phyloP scores from a whole-genome alignment of 2,888 invertebrate species.

The Galerucella calmariensis region DNA sequence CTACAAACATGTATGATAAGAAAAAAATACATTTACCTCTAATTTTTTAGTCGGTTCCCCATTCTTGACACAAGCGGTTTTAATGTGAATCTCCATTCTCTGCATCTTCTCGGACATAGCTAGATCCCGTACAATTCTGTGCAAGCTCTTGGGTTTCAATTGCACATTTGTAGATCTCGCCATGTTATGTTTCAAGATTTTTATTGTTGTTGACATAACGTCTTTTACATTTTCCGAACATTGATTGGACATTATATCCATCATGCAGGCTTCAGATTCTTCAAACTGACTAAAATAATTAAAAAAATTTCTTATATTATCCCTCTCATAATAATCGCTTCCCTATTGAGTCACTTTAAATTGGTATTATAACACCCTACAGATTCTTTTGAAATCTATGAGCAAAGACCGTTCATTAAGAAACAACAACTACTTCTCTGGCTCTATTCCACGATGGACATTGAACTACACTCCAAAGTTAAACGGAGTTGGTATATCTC shows the following conservation, averaged over 20 bases:
- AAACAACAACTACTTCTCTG: no score
- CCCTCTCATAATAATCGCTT: no score
- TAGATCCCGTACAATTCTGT: slow-evolving; percentile 10
- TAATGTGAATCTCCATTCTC: slow-evolving; percentile 6
- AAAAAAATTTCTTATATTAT: no score
- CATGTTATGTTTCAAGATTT: slow-evolving; percentile 7
- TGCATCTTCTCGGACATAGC: slow-evolving; percentile 7
- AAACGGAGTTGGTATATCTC: no score
- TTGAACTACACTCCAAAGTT: no score
- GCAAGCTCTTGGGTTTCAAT: slow-evolving; percentile 2
- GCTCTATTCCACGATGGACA: no score
- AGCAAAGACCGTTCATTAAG: no score
- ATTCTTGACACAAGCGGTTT: slow-evolving; percentile 12
- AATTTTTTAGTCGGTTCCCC: slow-evolving; percentile 12
- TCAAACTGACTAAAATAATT: neutral
- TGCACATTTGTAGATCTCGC: neutral
- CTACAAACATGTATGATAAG: no score
- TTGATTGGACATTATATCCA: neutral
- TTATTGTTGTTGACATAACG: neutral
- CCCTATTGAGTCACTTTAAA: no score
- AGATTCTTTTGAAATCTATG: no score
- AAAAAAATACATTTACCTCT: slow-evolving; percentile 1
- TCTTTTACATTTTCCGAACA: neutral
- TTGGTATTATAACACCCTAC: no score
- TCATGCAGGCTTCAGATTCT: slow-evolving; percentile 1